Conservation (phyloP, 2,888 invertebrate genomes). For the Philereme vetulata region DNA sequence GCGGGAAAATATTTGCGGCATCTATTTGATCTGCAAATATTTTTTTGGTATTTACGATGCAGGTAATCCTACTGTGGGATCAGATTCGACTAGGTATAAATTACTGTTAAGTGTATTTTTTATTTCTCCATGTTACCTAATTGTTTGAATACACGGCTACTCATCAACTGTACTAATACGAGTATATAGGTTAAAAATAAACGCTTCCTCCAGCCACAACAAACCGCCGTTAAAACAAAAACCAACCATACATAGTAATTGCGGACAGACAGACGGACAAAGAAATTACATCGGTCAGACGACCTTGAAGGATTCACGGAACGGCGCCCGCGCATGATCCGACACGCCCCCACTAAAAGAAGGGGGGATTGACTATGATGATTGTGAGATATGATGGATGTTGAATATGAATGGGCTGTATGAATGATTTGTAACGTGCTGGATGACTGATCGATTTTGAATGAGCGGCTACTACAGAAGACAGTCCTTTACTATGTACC, state of each 20-base stretch:
- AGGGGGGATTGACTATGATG: conserved; percentile 27
- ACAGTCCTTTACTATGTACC: background rate
- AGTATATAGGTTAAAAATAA: background rate
- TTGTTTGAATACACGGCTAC: too few relatives aligned
- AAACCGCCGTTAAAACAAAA: conserved; percentile 30
- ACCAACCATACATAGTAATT: conserved; percentile 40
- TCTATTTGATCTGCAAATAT: too few relatives aligned
- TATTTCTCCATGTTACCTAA: too few relatives aligned
- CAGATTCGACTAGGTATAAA: too few relatives aligned
- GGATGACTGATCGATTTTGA: conserved; percentile 19
- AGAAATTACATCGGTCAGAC: conserved; percentile 66
- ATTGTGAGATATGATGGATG: conserved; percentile 21
- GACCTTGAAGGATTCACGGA: conserved; percentile 65
- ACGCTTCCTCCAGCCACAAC: conserved; percentile 14
- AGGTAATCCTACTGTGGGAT: too few relatives aligned
- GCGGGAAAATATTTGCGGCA: too few relatives aligned
- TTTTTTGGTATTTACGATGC: too few relatives aligned
- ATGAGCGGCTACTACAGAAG: background rate
- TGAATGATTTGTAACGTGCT: conserved; percentile 19
- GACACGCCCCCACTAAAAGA: conserved; percentile 49
- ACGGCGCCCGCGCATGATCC: conserved; percentile 58
- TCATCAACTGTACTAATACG: background rate
- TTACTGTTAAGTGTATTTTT: too few relatives aligned
- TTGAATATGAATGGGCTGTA: conserved; percentile 21
- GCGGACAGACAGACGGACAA: conserved; percentile 41